A percentile compares a stretch with the other conserved stretches of the same genome.
Conservation (phyloP, 2,113 vertebrate species). For the Ageneiosus marmoratus region DNA sequence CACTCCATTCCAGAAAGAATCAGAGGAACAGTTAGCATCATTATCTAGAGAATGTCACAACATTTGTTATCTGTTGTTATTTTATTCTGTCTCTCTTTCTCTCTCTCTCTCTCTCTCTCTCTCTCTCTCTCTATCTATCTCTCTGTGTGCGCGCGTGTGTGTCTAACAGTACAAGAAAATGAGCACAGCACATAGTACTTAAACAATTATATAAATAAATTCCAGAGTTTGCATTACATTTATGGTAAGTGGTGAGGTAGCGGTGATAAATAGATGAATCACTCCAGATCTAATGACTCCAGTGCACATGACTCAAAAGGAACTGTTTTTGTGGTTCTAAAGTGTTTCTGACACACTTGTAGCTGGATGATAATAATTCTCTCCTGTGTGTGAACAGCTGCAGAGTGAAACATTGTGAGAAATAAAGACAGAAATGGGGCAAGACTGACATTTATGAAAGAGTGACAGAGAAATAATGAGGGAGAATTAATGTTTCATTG, state of each 20-base stretch:
- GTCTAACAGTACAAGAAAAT: slow-evolving; percentile 5
- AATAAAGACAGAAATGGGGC: neutral
- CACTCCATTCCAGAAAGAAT: slow-evolving; percentile 19
- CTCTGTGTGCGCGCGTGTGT: too few relatives aligned
- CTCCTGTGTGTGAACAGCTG: neutral
- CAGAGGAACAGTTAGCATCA: neutral
- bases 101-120: neutral
- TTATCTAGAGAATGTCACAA: slow-evolving; percentile 14
- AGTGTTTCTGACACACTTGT: slow-evolving; percentile 9
- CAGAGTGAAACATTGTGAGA: neutral
- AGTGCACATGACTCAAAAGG: neutral
- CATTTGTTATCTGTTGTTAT: slow-evolving; percentile 20
- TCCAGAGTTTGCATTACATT: slow-evolving; percentile 7
- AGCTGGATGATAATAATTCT: neutral
- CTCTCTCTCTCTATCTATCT: neutral
- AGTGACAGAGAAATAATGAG: too few relatives aligned
- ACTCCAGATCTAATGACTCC: neutral
- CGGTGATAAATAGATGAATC: slow-evolving; percentile 13
- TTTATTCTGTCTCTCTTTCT: slow-evolving; percentile 8
- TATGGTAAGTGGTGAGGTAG: slow-evolving; percentile 2
- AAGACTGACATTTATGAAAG: neutral
- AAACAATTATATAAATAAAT: too few relatives aligned
- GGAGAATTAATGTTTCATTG: neutral
- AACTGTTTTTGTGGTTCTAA: slow-evolving; percentile 16
- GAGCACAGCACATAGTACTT: neutral